Base-by-base conservation (phyloP, 2,113 vertebrate genomes). In the Limanda limanda region DNA sequence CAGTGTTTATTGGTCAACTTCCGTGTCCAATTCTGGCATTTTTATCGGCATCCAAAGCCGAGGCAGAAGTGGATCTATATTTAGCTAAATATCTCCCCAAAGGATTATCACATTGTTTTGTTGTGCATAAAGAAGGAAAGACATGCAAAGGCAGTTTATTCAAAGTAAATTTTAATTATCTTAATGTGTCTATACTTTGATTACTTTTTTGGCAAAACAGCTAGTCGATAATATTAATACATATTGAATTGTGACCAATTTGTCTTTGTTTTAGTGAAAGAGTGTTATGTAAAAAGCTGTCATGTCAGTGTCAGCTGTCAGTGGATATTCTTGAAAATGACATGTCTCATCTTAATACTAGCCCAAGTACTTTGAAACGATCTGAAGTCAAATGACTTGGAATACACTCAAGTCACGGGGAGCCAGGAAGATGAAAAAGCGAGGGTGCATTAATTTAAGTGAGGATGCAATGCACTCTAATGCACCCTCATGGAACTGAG, bases 401-500 rank as follows among this genome's bases (percentile, higher is more conserved):
- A 60, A 27, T 59, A 64, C 48, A 42, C 58, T 70, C 65, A 66
- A 9, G 0, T 18, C 21, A 35, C 52, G 13, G 65, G 2, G 12
- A 40, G 52, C 20, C 13, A 20, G 10, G 20, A 68, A 20, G 9
- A 42, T 18, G 42, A 42, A 59, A 74, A 66, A 59, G 24, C 21
- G 10, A 71, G 47, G 55, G 37, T 66, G 66, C 59, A 83, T 78
- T 73, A 69, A 73, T 83, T 83, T 69, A 69, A 74, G 31, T 52
- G 70, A 68, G 70, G 31, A 31, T 7, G 31, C 31, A 31, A 31
- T 31, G 31, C 5, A 31, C 31, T 31, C 31, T 68, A 68, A 61
- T 76, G 74, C 25, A 51, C 60, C 47, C 66, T 60, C 51, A 60
- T 83, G 75, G 81, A 83, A 66, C 35, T 60, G 71, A 78, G 81